A percentile compares a stretch with the other conserved stretches of the same genome.
phyloP scores from a whole-genome alignment of 2,797 vertebrate genomes.

The Sebastes aleutianus region DNA sequence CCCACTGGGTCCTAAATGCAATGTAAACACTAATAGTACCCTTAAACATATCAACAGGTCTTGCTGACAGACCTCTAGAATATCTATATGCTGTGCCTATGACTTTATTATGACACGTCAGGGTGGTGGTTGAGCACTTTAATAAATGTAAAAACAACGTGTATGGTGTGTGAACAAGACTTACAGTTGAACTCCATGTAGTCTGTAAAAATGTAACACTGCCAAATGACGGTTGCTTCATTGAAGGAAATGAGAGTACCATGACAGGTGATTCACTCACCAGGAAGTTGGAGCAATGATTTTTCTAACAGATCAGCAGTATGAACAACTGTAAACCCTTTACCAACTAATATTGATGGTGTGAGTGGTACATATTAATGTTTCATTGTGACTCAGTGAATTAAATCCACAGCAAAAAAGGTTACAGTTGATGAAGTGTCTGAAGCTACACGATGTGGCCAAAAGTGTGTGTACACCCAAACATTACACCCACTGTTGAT shows the following conservation, averaged over 20 bases:
- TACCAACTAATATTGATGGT: not conserved
- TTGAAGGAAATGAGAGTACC: not conserved
- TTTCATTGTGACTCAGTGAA: not conserved
- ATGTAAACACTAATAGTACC: not conserved
- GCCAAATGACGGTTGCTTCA: not conserved
- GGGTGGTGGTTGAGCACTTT: not conserved
- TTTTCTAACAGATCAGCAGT: not conserved
- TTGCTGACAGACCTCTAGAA: not conserved
- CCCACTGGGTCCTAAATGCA: not conserved
- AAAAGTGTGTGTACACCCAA: not conserved
- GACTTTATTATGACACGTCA: not conserved
- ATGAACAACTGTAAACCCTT: not conserved
- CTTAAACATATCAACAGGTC: not conserved
- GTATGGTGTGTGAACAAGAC: not conserved
- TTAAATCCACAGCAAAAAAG: not conserved
- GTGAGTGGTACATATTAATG: not conserved
- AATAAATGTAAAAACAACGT: not conserved
- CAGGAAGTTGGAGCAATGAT: not conserved
- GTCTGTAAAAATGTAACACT: not conserved
- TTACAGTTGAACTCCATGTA: not conserved
- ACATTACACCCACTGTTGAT: not conserved
- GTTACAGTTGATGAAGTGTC: not conserved
- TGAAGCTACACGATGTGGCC: not conserved
- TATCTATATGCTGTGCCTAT: not conserved
- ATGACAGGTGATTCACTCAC: not conserved